phyloP scores from a whole-genome alignment of 64 coral and sea anemone genomes.

The Pocillopora verrucosa region DNA sequence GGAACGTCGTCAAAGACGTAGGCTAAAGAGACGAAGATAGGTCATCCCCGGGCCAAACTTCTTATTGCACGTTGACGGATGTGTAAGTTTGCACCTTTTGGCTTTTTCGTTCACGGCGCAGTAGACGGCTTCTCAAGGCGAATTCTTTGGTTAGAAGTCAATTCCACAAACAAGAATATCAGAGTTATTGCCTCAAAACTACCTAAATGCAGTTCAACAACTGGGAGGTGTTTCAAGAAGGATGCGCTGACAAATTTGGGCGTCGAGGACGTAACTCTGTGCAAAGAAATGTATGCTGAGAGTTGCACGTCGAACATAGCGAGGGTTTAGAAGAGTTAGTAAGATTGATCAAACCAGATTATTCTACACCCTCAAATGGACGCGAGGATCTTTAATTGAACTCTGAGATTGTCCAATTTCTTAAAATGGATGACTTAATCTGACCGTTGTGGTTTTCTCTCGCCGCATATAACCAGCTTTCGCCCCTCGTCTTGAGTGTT shows the following conservation, averaged over 20 bases:
- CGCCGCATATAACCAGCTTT: too few species aligned
- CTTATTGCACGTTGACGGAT: slow-evolving; percentile 55
- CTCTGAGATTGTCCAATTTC: too few species aligned
- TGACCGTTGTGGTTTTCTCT: too few species aligned
- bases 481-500: too few species aligned
- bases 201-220: neutral
- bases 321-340: too few species aligned
- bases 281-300: slow-evolving; percentile 26
- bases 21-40: slow-evolving; percentile 51
- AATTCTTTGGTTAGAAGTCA: slow-evolving; percentile 49
- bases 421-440: too few species aligned
- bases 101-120: slow-evolving; percentile 38
- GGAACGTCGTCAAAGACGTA: slow-evolving; percentile 15
- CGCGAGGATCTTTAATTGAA: too few species aligned
- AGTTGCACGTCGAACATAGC: too few species aligned
- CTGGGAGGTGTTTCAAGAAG: slow-evolving; percentile 12
- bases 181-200: neutral
- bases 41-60: slow-evolving; percentile 36
- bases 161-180: slow-evolving; percentile 31
- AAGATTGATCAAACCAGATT: too few species aligned
- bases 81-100: slow-evolving; percentile 47
- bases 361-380: too few species aligned
- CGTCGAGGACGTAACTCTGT: neutral
- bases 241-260: slow-evolving; percentile 7
- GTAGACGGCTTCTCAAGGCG: slow-evolving; percentile 45